Conservation (phyloP, 2,888 invertebrate genomes). For the Caenorhabditis becei region DNA sequence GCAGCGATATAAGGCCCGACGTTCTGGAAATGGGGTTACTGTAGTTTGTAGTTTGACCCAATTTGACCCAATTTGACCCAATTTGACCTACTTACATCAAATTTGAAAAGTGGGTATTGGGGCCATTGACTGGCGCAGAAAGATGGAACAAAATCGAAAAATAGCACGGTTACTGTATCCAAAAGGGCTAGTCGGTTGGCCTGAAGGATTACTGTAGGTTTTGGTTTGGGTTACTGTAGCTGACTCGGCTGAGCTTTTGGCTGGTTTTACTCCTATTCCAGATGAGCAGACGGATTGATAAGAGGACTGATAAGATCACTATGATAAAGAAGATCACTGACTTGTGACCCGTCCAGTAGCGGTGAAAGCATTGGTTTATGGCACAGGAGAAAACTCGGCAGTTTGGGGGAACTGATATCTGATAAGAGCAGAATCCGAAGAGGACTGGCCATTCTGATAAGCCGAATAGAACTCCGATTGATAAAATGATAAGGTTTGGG, state of each 20-base stretch:
- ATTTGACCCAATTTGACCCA: too few relatives aligned
- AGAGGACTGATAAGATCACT: too few relatives aligned
- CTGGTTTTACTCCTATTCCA: background rate
- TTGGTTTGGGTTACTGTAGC: background rate
- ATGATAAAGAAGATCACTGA: too few relatives aligned
- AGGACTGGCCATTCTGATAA: background rate
- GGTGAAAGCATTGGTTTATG: slow-evolving; percentile 5
- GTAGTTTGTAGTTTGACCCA: background rate
- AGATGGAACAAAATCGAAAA: slow-evolving; percentile 7
- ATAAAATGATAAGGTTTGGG: background rate
- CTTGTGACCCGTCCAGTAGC: slow-evolving; percentile 11
- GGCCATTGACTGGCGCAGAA: background rate
- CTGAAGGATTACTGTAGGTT: background rate
- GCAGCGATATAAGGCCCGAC: slow-evolving; percentile 33
- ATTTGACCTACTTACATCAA: too few relatives aligned
- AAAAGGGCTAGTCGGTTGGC: slow-evolving; percentile 1
- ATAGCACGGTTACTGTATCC: background rate
- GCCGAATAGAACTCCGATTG: background rate
- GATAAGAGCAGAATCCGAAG: background rate
- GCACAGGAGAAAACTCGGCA: slow-evolving; percentile 7
- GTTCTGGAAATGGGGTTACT: slow-evolving; percentile 12
- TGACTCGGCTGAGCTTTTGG: background rate
- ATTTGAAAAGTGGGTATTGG: background rate
- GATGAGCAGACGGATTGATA: background rate
- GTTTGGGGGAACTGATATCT: background rate